Conservation (phyloP, 2,888 invertebrate genomes). For the Pteria penguin region DNA sequence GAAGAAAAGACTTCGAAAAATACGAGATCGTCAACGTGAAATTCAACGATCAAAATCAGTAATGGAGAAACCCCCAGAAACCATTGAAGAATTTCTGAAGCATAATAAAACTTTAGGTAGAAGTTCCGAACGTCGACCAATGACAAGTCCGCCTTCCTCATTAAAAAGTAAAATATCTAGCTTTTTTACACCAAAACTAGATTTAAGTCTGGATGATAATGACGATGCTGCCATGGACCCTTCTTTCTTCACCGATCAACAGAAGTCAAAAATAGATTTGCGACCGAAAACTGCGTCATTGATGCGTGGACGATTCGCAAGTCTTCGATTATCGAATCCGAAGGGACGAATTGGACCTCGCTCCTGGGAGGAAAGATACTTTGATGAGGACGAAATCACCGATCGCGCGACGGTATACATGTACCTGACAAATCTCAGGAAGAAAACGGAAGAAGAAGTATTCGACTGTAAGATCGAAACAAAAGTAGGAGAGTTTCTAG, state of each 20-base stretch:
- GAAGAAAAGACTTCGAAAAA: slow-evolving; percentile 20
- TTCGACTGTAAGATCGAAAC: slow-evolving; percentile 15
- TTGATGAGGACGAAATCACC: slow-evolving; percentile 40
- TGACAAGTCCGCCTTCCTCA: slow-evolving; percentile 18
- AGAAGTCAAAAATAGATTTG: slow-evolving; percentile 40
- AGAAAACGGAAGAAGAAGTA: slow-evolving; percentile 25
- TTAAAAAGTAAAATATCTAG: slow-evolving; percentile 20
- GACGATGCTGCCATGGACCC: slow-evolving; percentile 27
- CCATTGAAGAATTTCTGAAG: slow-evolving; percentile 16
- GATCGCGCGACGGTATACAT: slow-evolving; percentile 37
- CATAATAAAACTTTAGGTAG: not conserved
- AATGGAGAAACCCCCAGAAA: slow-evolving; percentile 13
- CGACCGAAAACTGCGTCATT: slow-evolving; percentile 30
- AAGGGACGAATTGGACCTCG: slow-evolving; percentile 30
- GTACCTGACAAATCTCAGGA: slow-evolving; percentile 20
- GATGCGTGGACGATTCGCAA: slow-evolving; percentile 6
- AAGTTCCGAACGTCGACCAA: slow-evolving; percentile 8
- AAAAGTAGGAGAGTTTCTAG: slow-evolving; percentile 32
- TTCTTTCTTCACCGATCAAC: slow-evolving; percentile 36
- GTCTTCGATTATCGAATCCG: not conserved
- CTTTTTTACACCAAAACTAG: slow-evolving; percentile 6
- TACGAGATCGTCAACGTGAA: slow-evolving; percentile 30
- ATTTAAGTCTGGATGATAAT: slow-evolving; percentile 1
- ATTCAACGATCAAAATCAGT: slow-evolving; percentile 10
- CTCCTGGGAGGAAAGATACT: slow-evolving; percentile 28